Conservation (phyloP, 30 jellyfish, hydroid and myxozoan species). For the Aurelia sp. region DNA sequence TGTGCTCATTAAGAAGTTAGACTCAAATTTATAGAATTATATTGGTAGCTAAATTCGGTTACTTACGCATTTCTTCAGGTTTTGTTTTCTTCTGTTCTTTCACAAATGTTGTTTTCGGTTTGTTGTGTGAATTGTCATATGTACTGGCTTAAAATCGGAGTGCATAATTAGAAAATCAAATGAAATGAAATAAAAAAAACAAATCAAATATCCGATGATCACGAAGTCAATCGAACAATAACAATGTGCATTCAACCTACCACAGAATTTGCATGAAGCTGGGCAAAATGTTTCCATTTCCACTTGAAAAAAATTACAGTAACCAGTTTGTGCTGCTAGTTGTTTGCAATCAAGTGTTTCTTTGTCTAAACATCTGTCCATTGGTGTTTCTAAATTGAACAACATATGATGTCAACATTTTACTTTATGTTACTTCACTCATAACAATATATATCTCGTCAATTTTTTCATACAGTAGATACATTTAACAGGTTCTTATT, state of each 20-base stretch:
- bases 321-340: slow-evolving; percentile 84
- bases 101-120: neutral
- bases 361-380: slow-evolving; percentile 43
- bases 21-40: too few species aligned
- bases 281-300: slow-evolving; percentile 80
- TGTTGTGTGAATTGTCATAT: neutral
- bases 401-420: neutral
- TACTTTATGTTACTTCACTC: neutral
- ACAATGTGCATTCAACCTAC: slow-evolving; percentile 39
- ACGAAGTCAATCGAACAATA: too few species aligned
- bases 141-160: too few species aligned
- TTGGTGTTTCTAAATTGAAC: slow-evolving; percentile 12
- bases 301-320: slow-evolving; percentile 67
- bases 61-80: too few species aligned
- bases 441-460: too few species aligned
- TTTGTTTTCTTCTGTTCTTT: neutral
- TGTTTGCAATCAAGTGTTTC: slow-evolving; percentile 50
- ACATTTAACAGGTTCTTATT: too few species aligned
- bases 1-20: too few species aligned
- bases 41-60: too few species aligned
- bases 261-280: slow-evolving; percentile 81
- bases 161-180: too few species aligned
- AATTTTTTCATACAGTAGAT: too few species aligned
- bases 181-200: too few species aligned
- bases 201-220: too few species aligned